Evolutionary conservation across 1,140 invertebrate genomes (phyloP).

Genomic region (Portunus trituberculatus): DNA sequence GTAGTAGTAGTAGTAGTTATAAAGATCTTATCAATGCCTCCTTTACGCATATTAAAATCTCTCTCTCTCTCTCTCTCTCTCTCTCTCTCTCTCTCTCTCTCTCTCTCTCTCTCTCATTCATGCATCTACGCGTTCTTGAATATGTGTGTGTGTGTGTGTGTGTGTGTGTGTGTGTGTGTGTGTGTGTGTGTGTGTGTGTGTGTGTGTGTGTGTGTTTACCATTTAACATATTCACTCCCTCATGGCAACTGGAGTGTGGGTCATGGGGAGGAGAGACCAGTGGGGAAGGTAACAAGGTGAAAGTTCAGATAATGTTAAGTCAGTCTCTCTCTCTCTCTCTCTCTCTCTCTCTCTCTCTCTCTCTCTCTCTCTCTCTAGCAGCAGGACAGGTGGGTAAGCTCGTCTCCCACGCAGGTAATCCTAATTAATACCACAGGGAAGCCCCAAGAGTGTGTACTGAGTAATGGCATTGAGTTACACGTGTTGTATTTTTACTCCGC

Average conservation of each 20-base stretch:
- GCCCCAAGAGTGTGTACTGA: neutral
- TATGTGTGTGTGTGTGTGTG: conserved; percentile 41
- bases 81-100: conserved; percentile 20
- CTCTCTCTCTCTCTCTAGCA: neutral
- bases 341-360: neutral
- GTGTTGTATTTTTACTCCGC: neutral
- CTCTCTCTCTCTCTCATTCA: neutral
- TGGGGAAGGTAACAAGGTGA: neutral
- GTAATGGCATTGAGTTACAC: neutral
- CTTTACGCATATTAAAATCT: neutral
- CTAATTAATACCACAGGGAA: neutral
- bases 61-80: conserved; percentile 20
- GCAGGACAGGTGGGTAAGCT: neutral
- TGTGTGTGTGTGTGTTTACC: neutral
- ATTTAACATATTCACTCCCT: neutral
- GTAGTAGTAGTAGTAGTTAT: neutral
- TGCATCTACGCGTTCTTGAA: neutral
- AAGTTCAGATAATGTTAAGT: neutral
- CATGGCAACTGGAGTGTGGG: neutral
- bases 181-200: conserved; percentile 33
- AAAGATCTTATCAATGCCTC: neutral
- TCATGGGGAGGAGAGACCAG: neutral
- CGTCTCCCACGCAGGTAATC: neutral
- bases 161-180: conserved; percentile 38
- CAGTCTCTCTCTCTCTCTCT: neutral